These are phyloP conservation scores for Drosophila mimetica DNA, from an alignment of 2,888 invertebrate genomes.

Conservation along the genomic window DNA sequence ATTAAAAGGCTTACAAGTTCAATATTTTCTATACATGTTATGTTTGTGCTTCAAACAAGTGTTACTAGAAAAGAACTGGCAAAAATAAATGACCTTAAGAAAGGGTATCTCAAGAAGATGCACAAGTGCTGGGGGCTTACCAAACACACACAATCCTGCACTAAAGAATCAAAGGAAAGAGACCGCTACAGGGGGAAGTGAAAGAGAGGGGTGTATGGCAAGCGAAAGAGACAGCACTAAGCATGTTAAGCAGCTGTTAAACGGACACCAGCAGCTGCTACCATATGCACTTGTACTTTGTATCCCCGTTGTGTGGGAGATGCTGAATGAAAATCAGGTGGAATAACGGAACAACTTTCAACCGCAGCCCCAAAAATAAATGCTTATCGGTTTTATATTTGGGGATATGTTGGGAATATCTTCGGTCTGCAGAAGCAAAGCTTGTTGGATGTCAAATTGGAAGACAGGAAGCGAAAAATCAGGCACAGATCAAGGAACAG, in stretches of 20 bases:
- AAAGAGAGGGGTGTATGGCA: constrained; percentile 1
- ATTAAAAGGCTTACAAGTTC: too few relatives aligned
- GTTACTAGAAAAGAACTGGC: too few relatives aligned
- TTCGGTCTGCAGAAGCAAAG: not conserved
- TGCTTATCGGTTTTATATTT: constrained; percentile 12
- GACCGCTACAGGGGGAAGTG: constrained; percentile 3
- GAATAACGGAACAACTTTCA: constrained; percentile 32
- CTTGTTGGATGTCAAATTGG: constrained; percentile 4
- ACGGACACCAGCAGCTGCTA: constrained; percentile 47
- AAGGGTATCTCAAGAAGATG: constrained; percentile 55
- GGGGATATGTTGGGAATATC: not conserved
- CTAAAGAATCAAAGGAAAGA: constrained; percentile 7
- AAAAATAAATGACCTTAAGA: not conserved
- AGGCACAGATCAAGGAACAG: constrained; percentile 20
- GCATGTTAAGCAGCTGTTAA: constrained; percentile 74
- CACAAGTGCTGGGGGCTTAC: constrained; percentile 69
- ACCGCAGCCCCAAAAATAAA: constrained; percentile 10
- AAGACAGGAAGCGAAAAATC: constrained; percentile 26
- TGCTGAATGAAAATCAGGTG: constrained; percentile 26
- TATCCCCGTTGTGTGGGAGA: constrained; percentile 11
- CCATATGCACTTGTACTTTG: constrained; percentile 26
- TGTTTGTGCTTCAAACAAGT: too few relatives aligned
- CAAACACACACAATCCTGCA: constrained; percentile 29
- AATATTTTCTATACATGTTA: too few relatives aligned
- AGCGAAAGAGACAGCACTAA: constrained; percentile 15